phyloP scores from a whole-genome alignment of 2,797 vertebrate species.

The Phoeniculus purpureus region DNA sequence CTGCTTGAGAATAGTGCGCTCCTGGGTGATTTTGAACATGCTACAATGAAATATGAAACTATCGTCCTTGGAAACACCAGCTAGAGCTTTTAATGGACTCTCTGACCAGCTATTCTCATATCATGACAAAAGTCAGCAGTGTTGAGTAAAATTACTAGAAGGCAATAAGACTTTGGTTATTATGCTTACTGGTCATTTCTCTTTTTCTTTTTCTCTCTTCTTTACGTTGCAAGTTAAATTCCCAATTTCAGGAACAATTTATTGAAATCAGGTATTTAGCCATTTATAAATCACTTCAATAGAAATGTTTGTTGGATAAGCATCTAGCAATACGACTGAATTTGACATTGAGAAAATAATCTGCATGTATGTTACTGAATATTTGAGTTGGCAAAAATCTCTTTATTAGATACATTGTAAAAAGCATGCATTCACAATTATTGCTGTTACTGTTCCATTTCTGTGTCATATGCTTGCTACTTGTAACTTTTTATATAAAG shows the following conservation, averaged over 20 bases:
- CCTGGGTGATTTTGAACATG: constrained; percentile 90
- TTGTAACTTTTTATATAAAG: constrained; percentile 82
- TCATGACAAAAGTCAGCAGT: constrained; percentile 74
- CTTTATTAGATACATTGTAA: constrained; percentile 80
- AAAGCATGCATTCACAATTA: constrained; percentile 84
- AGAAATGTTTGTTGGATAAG: constrained; percentile 72
- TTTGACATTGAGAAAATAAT: constrained; percentile 71
- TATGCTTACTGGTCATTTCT: constrained; percentile 46
- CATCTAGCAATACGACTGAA: constrained; percentile 77
- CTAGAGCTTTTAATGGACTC: constrained; percentile 85
- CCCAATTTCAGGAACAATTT: constrained; percentile 76
- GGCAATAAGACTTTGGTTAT: constrained; percentile 80
- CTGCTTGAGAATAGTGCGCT: constrained; percentile 92
- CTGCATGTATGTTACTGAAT: constrained; percentile 78
- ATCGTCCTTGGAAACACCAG: constrained; percentile 87
- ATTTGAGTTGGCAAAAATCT: constrained; percentile 74
- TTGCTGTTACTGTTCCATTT: constrained; percentile 75
- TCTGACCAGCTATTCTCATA: constrained; percentile 63
- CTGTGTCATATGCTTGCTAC: constrained; percentile 83
- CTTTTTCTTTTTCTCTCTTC: constrained; percentile 37
- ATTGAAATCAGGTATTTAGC: constrained; percentile 76
- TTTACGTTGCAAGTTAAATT: constrained; percentile 62
- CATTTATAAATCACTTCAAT: constrained; percentile 53
- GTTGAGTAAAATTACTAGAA: constrained; percentile 77
- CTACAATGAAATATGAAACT: constrained; percentile 87